These are phyloP conservation scores for Monarcha castaneiventris DNA, from an alignment of 2,113 vertebrate species.

Conservation along the genomic window DNA sequence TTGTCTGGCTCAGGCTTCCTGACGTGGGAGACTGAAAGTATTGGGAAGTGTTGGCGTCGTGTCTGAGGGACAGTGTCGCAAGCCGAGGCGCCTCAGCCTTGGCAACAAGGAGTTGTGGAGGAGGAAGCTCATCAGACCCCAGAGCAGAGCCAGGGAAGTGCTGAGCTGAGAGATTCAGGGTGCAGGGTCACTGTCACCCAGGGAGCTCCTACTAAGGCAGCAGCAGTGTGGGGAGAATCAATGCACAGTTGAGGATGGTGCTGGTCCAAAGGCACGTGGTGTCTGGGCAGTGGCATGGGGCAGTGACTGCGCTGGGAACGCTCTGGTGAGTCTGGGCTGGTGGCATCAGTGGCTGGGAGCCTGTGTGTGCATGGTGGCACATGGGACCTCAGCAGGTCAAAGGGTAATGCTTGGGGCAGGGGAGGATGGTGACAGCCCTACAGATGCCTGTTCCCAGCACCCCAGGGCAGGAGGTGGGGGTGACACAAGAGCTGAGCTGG, in stretches of 20 bases:
- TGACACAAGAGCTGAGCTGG: accelerated
- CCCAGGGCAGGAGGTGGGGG: too few relatives aligned
- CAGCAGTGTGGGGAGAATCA: accelerated
- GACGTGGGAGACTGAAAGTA: not conserved
- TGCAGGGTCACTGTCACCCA: accelerated
- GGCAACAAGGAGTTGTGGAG: not conserved
- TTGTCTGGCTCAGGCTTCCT: not conserved
- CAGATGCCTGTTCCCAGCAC: not conserved
- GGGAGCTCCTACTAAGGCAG: not conserved
- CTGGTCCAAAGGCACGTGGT: accelerated
- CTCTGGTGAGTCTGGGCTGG: not conserved
- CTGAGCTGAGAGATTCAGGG: not conserved
- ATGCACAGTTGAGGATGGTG: accelerated
- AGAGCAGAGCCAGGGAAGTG: not conserved
- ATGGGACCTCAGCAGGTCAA: accelerated
- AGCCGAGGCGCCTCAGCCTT: not conserved
- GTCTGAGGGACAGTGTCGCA: not conserved
- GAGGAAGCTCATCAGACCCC: not conserved
- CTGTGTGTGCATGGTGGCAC: accelerated
- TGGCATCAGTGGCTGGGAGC: accelerated
- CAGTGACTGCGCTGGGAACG: accelerated
- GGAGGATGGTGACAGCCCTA: not conserved
- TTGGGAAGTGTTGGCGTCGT: not conserved
- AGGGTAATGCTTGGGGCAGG: not conserved
- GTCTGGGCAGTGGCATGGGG: not conserved